Evolutionary conservation across 2,113 vertebrate species (phyloP), one percentile per base, ranked within the genome.

Genomic region (Pteruthius melanotis): DNA sequence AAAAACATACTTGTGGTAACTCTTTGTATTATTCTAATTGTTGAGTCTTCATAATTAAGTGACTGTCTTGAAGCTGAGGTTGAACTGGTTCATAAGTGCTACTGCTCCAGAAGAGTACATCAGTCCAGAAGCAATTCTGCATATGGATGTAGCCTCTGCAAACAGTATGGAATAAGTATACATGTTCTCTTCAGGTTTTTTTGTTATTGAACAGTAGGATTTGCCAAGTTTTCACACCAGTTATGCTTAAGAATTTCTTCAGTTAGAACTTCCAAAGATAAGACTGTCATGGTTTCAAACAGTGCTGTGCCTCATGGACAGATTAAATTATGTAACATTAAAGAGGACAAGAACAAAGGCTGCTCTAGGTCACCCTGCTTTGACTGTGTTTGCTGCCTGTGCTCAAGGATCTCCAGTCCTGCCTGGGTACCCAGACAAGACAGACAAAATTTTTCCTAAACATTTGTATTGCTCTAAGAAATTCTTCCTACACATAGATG

Each of bases 241-340:
- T 33, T 21, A 4, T 22, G 16, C 60, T 54, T 28, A 31, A 10
- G 44, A 21, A 2, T 33, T 72, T 27, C 35, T 56, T 35, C n/a
- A 31, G 35, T 39, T 33, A 18, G 50, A 54, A 23, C 66, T 66
- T 40, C 15, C 15, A 18, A 35, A 35, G 53, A 2, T 8, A 3
- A 11, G 13, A 10, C 9, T 40, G 0, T 10, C 0, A 3, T 28
- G 17, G 23, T 60, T 79, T 37, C 49, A 6, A 13, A 20, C 28
- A 45, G 22, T 2, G 13, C 26, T 42, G 49, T 61, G 37, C 53
- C n/a, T 6, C 17, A 1, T 10, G 30, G n/a, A 5, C 26, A 28
- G 23, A 16, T 59, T 22, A 6, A 27, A 24, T 14, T 4, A 4
- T 0, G 0, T 7, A 4, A 30, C 17, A 8, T 6, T 7, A 4